A percentile compares a stretch with the other conserved stretches of the same genome.
Evolutionary conservation across 2,113 vertebrate genomes (phyloP).

Genomic region (chimpanzee (Pan troglodytes)): NHGRI_mPanTro3-v2.1_pri NC_072402.2:79894501-79895000

Average conservation of each 20-base stretch:
- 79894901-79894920: background rate
- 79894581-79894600: background rate
- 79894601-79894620: background rate
- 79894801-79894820: background rate
- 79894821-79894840: background rate
- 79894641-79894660: background rate
- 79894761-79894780: background rate
- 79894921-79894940: background rate
- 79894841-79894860: background rate
- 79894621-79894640: background rate
- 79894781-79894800: background rate
- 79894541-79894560: background rate
- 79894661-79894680: background rate
- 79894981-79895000: background rate
- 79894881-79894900: background rate
- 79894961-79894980: background rate
- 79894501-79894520: background rate
- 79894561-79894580: background rate
- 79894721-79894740: background rate
- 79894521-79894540: constrained; percentile 26
- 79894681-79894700: background rate
- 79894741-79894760: background rate
- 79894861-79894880: background rate
- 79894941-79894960: background rate
- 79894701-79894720: background rate